Percentiles rank a stretch among this genome's conserved stretches.
Evolutionary conservation across 2,113 vertebrate species (phyloP).

Genomic region (Clinocottus analis): DNA sequence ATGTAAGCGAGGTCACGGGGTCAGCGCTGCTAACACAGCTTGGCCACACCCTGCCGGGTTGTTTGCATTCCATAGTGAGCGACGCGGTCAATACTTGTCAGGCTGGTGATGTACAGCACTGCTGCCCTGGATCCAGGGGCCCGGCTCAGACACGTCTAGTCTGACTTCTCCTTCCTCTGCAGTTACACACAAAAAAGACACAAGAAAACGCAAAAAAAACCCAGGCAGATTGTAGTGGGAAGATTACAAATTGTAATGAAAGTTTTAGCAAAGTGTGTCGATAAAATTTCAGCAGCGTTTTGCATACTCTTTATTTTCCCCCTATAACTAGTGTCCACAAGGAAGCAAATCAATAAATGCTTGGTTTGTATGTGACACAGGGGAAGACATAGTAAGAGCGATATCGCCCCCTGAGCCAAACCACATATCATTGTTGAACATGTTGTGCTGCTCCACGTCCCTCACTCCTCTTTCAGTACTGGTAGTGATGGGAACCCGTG

Average conservation of each 20-base stretch:
- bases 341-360: not conserved
- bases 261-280: not conserved
- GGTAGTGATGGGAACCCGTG: not conserved
- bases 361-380: not conserved
- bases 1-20: conserved; percentile 66
- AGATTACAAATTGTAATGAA: not conserved
- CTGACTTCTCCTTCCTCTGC: conserved; percentile 25
- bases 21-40: conserved; percentile 37
- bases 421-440: not conserved
- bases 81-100: conserved; percentile 50
- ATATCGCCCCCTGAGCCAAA: not conserved
- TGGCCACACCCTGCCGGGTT: conserved; percentile 60
- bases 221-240: not conserved
- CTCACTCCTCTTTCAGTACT: conserved; percentile 13
- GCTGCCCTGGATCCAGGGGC: conserved; percentile 31
- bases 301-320: not conserved
- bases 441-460: not conserved
- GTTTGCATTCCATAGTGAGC: conserved; percentile 65
- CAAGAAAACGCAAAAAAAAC: not conserved
- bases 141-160: conserved; percentile 23
- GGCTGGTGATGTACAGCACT: conserved; percentile 34
- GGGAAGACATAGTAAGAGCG: not conserved
- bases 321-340: not conserved
- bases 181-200: conserved; percentile 8
- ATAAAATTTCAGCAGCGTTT: not conserved